Evolutionary conservation across 2,888 invertebrate genomes (phyloP).

Genomic region (Matsumyia berberina): DNA sequence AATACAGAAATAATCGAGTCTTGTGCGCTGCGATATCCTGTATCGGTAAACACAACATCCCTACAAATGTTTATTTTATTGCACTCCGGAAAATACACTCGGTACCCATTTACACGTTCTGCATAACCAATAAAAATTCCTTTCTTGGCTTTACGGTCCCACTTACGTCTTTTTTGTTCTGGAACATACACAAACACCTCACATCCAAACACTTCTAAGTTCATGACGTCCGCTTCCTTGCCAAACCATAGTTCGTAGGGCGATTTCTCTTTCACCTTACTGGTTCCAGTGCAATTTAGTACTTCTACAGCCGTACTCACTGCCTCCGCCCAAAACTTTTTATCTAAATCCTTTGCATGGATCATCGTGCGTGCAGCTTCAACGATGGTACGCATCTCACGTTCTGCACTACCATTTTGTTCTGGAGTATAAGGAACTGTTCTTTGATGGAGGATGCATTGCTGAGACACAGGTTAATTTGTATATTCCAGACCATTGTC

Average conservation of each 20-base stretch:
- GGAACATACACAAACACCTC: conserved; percentile 30
- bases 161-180: conserved; percentile 47
- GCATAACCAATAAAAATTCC: conserved; percentile 58
- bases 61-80: conserved; percentile 50
- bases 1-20: conserved; percentile 1
- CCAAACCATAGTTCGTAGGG: conserved; percentile 40
- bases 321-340: conserved; percentile 79
- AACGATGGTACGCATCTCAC: conserved; percentile 80
- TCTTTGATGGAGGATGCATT: conserved; percentile 62
- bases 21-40: neutral
- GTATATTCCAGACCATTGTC: conserved; percentile 5
- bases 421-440: conserved; percentile 80
- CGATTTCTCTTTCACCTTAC: conserved; percentile 14
- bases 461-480: conserved; percentile 8
- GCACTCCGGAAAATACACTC: conserved; percentile 54
- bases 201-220: conserved; percentile 15
- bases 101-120: conserved; percentile 53
- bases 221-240: neutral
- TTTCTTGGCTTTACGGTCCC: conserved; percentile 38
- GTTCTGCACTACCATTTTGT: conserved; percentile 81
- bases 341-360: conserved; percentile 53
- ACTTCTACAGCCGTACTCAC: conserved; percentile 32
- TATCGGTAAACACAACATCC: conserved; percentile 56
- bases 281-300: conserved; percentile 23
- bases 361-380: conserved; percentile 78